Conservation (phyloP, 1,140 invertebrate species). For the Dreissena polymorpha region DNA sequence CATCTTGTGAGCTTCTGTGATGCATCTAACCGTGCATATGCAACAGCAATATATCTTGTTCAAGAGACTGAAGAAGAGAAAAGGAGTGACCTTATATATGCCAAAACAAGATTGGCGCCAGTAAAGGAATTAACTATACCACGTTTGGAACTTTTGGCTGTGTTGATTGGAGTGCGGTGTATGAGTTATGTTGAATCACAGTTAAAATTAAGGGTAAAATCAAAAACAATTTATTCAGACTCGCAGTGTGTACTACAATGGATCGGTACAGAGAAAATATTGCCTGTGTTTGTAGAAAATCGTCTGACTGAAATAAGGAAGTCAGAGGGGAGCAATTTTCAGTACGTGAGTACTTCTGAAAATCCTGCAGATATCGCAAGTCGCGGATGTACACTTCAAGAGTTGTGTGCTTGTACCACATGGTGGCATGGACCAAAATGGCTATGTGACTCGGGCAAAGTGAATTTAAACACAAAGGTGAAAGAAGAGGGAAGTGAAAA, state of each 20-base stretch:
- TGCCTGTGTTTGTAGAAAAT: slow-evolving; percentile 12
- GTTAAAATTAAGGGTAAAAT: background rate
- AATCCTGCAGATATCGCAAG: slow-evolving; percentile 29
- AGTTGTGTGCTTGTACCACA: background rate
- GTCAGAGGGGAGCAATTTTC: background rate
- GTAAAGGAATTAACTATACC: slow-evolving; percentile 1
- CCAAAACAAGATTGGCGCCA: slow-evolving; percentile 11
- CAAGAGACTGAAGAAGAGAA: background rate
- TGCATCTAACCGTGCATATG: slow-evolving; percentile 27
- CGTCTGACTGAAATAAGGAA: slow-evolving; percentile 16
- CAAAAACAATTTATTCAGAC: background rate
- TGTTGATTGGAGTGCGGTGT: slow-evolving; percentile 12
- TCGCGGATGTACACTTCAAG: slow-evolving; percentile 2
- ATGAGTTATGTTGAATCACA: background rate
- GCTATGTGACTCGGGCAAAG: background rate
- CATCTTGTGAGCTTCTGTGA: slow-evolving; percentile 15
- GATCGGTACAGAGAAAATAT: background rate
- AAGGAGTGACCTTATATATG: slow-evolving; percentile 6
- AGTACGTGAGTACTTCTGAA: background rate
- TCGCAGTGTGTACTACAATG: slow-evolving; percentile 29
- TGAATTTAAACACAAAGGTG: too few species aligned
- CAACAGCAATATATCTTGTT: slow-evolving; percentile 4
- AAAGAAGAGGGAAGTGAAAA: too few species aligned
- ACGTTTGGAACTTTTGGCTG: slow-evolving; percentile 18
- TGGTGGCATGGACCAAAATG: slow-evolving; percentile 31